Evolutionary conservation across 1,140 invertebrate species (phyloP), one percentile per base, ranked within the genome.

Genomic region (Drosophila parvula): DNA sequence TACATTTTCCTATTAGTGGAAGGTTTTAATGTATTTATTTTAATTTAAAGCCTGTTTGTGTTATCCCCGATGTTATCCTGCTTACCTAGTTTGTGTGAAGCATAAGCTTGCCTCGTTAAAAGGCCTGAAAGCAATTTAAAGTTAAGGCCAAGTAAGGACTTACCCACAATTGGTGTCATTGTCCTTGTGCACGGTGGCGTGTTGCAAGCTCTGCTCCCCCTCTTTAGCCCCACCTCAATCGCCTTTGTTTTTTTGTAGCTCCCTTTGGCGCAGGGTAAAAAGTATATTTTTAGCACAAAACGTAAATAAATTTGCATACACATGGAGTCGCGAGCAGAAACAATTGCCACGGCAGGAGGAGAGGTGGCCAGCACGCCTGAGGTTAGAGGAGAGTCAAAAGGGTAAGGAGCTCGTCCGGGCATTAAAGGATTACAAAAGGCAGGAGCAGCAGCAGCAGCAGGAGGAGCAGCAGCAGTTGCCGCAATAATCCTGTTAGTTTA

Each of bases 401-500:
- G 51, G 45, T 28, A 28, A 76, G 62, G 53, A 48, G 65, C 16
- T 11, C 34, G 32, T 51, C 27, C 53, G 57, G 58, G 81, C 69
- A 80, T 85, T 82, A 88, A 85, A 82, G 81, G 81, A 86, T 85
- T 85, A 81, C 74, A 74, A 81, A 74, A 58, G 78, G 64, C 64
- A 67, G 45, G 1, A 22, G 1, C 22, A 22, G 22, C 53, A 67
- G 50, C 64, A 68, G 50, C 18, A 11, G 62, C 51, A 69, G 43
- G 38, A 77, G 81, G 71, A 83, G 64, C 64, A 65, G 44, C 51
- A 76, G 78, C 81, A 73, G 68, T 84, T 74, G 81, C 47, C 61
- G 55, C 79, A 74, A 79, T 85, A 85, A 85, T 85, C 82, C 82
- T 88, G 82, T 85, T 88, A 88, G 82, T 88, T 84, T 83, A 84